phyloP scores from a whole-genome alignment of 2,888 invertebrate species.

The Diarsia brunnea region DNA sequence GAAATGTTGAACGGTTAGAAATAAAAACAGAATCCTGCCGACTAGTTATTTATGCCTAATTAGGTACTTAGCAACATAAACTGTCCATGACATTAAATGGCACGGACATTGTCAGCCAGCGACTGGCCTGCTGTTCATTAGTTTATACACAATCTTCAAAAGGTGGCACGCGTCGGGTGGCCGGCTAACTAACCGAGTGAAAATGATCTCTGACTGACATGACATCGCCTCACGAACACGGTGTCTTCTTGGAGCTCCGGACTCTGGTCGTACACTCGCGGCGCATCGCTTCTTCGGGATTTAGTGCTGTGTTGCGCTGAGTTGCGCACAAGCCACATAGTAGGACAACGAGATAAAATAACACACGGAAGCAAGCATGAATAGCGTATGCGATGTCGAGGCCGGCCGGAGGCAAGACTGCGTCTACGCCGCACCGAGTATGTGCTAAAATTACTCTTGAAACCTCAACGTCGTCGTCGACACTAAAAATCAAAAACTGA shows the following conservation, averaged over 20 bases:
- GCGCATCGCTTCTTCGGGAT: background rate
- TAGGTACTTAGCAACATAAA: background rate
- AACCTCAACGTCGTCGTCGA: background rate
- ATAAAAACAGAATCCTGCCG: background rate
- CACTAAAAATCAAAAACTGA: background rate
- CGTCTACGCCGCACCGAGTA: background rate
- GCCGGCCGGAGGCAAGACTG: background rate
- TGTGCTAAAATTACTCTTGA: slow-evolving; percentile 13
- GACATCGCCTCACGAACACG: no score
- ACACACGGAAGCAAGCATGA: background rate
- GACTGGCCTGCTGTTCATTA: background rate
- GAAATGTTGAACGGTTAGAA: background rate
- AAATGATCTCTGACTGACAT: background rate
- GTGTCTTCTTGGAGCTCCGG: background rate
- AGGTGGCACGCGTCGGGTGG: background rate
- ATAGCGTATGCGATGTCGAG: background rate
- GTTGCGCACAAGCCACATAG: background rate
- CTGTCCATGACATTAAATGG: background rate
- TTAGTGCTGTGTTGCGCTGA: background rate
- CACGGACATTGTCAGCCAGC: background rate
- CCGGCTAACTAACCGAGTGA: background rate
- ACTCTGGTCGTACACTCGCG: background rate
- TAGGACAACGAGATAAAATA: slow-evolving; percentile 2
- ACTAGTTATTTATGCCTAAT: background rate
- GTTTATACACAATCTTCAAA: background rate